phyloP scores from a whole-genome alignment of 2,797 vertebrate species.

The Zalophus californianus region DNA sequence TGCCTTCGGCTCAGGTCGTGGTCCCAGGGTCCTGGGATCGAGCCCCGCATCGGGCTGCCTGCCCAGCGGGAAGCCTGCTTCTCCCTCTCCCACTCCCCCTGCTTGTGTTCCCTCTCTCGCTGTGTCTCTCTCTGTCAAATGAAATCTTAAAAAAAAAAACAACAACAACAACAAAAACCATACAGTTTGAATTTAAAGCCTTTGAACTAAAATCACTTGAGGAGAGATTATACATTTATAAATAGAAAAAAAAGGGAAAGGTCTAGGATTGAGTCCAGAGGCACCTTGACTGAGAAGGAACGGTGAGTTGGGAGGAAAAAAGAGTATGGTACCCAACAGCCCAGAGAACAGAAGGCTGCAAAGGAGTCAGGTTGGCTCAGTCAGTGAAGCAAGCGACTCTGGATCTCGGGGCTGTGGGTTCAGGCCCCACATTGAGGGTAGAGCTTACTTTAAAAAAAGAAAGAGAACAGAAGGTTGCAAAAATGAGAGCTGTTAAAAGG shows the following conservation, averaged over 20 bases:
- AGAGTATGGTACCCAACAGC: not conserved
- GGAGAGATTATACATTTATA: constrained; percentile 3
- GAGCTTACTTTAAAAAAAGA: not conserved
- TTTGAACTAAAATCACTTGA: not conserved
- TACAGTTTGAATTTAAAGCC: constrained; percentile 14
- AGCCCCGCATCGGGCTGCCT: too few relatives aligned
- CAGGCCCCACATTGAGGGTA: not conserved
- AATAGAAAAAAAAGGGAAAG: not conserved
- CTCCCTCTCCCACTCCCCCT: too few relatives aligned
- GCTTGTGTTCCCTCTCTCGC: too few relatives aligned
- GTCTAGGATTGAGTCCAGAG: not conserved
- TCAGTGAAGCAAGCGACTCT: not conserved
- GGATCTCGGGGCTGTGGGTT: not conserved
- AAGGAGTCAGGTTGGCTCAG: not conserved
- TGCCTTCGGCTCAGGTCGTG: too few relatives aligned
- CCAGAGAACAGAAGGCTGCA: not conserved
- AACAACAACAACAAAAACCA: too few relatives aligned
- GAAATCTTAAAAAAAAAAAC: too few relatives aligned
- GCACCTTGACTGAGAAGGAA: not conserved
- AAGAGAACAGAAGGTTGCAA: not conserved
- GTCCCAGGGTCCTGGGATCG: too few relatives aligned
- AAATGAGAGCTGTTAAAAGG: not conserved
- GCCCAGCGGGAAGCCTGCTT: too few relatives aligned
- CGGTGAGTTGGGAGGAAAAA: not conserved
- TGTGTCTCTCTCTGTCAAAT: too few relatives aligned